Conservation (phyloP, 2,888 invertebrate genomes). For the Oxytorus armatus region DNA sequence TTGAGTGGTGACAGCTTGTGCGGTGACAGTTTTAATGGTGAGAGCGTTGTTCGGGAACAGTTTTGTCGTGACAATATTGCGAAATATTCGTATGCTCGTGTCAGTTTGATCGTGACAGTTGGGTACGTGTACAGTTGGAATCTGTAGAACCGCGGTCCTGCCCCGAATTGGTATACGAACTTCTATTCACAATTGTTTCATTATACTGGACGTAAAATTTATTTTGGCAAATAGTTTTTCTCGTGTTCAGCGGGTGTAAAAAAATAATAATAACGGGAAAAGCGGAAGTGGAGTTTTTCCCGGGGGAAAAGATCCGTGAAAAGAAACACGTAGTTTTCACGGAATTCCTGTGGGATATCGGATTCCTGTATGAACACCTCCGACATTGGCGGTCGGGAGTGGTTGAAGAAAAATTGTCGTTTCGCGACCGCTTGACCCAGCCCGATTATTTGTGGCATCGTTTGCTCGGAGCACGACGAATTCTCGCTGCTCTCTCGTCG, state of each 20-base stretch:
- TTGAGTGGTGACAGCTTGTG: too few species aligned
- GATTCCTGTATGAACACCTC: slow-evolving; percentile 10
- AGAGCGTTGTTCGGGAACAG: too few species aligned
- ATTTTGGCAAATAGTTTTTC: neutral
- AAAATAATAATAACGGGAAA: slow-evolving; percentile 32
- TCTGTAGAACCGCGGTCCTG: too few species aligned
- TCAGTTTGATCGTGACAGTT: too few species aligned
- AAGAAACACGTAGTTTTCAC: slow-evolving; percentile 16
- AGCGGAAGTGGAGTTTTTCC: too few species aligned
- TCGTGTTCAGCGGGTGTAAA: slow-evolving; percentile 3
- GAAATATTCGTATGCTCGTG: too few species aligned
- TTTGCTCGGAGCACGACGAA: neutral
- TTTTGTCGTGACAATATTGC: too few species aligned
- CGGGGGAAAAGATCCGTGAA: slow-evolving; percentile 11
- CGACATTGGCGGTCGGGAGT: neutral
- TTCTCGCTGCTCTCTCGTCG: neutral
- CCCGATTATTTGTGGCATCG: slow-evolving; percentile 50
- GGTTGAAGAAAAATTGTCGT: slow-evolving; percentile 53
- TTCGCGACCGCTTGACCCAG: slow-evolving; percentile 49
- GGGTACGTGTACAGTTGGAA: too few species aligned
- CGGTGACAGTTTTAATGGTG: too few species aligned
- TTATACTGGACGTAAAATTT: too few species aligned
- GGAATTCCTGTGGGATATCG: slow-evolving; percentile 60
- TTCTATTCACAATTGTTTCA: too few species aligned
- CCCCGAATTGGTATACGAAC: too few species aligned